Percentiles rank a stretch among this genome's conserved stretches.
These are phyloP conservation scores for Macrosiphum euphorbiae DNA, from an alignment of 2,888 invertebrate genomes.

Conservation along the genomic window DNA sequence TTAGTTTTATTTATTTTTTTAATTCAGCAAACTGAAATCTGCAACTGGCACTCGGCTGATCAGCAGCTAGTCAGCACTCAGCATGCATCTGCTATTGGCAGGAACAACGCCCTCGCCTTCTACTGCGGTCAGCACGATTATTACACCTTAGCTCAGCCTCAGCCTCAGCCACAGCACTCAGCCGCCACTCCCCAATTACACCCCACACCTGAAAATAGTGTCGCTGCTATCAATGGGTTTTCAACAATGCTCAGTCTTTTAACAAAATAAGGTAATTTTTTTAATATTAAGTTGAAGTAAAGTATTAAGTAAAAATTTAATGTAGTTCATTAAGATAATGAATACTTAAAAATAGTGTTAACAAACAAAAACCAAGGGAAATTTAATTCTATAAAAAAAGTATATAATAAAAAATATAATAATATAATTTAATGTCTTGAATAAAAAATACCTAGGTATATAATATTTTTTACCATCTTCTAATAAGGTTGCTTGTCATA, in stretches of 20 bases:
- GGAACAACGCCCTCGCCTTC: constrained; percentile 65
- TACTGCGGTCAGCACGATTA: constrained; percentile 63
- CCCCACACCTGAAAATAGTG: constrained; percentile 65
- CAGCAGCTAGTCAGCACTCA: constrained; percentile 65
- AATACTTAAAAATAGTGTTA: constrained; percentile 13
- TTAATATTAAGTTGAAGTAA: neutral
- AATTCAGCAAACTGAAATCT: constrained; percentile 63
- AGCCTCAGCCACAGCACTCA: constrained; percentile 63
- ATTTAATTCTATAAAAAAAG: neutral
- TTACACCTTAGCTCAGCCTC: constrained; percentile 64
- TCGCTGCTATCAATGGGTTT: constrained; percentile 63
- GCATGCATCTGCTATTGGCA: constrained; percentile 64
- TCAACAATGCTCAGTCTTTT: constrained; percentile 52
- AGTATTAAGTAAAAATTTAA: neutral
- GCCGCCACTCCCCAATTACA: constrained; percentile 64
- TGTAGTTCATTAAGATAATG: neutral
- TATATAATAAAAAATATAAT: neutral
- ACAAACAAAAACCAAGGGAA: neutral
- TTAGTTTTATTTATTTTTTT: constrained; percentile 51
- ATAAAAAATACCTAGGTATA: constrained; percentile 28
- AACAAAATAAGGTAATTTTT: constrained; percentile 16
- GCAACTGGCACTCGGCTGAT: constrained; percentile 64
- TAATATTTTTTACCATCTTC: neutral
- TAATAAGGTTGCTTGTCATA: neutral
- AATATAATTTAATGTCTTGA: neutral